phyloP scores from a whole-genome alignment of 2,888 invertebrate genomes.

The Amblyteles armatorius region DNA sequence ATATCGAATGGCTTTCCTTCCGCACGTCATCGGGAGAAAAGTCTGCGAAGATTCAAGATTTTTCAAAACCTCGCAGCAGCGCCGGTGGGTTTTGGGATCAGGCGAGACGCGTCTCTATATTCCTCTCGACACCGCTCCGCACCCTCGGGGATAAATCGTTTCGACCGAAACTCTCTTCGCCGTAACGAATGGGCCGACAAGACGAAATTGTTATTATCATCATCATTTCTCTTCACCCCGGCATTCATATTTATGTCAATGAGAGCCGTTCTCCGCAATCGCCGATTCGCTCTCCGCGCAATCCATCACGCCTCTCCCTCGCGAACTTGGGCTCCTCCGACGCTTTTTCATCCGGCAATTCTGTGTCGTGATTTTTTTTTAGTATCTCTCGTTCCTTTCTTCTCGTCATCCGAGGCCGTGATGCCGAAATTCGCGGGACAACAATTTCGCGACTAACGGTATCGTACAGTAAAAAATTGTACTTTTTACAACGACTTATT shows the following conservation, averaged over 20 bases:
- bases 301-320: conserved; percentile 51
- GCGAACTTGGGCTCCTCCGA: conserved; percentile 16
- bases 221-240: conserved; percentile 26
- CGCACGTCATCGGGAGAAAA: too few relatives aligned
- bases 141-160: conserved; percentile 37
- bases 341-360: conserved; percentile 33
- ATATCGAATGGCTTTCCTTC: background rate
- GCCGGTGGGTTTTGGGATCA: background rate
- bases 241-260: conserved; percentile 40
- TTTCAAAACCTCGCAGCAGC: background rate
- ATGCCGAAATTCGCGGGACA: conserved; percentile 1
- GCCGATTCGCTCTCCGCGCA: conserved; percentile 49
- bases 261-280: conserved; percentile 38
- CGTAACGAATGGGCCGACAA: conserved; percentile 24
- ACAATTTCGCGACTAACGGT: conserved; percentile 25
- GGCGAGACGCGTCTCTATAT: background rate
- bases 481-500: too few relatives aligned
- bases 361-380: conserved; percentile 22
- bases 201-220: conserved; percentile 36
- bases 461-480: background rate
- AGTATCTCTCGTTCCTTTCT: conserved; percentile 10
- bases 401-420: conserved; percentile 7
- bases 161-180: conserved; percentile 1
- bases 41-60: too few relatives aligned
- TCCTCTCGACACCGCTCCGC: background rate